Evolutionary conservation across 2,113 vertebrate species (phyloP).

Genomic region (Heptranchias perlo): DNA sequence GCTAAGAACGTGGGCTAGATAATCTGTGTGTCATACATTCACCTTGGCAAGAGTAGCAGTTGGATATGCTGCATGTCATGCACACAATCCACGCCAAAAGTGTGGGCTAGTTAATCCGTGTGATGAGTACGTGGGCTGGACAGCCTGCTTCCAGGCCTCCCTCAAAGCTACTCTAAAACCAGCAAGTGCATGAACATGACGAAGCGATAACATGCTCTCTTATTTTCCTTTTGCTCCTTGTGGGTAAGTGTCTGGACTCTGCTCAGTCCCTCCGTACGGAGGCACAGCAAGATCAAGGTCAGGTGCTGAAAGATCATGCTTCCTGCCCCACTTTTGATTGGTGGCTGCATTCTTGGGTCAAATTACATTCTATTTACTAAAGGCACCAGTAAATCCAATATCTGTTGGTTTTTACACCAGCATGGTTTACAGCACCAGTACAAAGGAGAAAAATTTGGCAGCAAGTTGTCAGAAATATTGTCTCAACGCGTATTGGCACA

Average conservation of each 20-base stretch:
- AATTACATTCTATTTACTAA: background rate
- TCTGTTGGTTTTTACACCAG: background rate
- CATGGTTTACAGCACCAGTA: background rate
- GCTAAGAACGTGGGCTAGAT: background rate
- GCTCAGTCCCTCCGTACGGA: background rate
- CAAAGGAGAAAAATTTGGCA: background rate
- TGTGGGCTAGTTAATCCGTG: background rate
- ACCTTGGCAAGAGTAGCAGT: background rate
- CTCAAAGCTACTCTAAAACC: background rate
- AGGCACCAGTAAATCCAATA: background rate
- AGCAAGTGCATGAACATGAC: background rate
- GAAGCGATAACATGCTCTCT: background rate
- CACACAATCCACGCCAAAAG: background rate
- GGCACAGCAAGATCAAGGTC: background rate
- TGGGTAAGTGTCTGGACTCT: background rate
- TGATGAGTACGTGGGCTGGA: background rate
- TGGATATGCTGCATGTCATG: background rate
- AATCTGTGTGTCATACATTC: background rate
- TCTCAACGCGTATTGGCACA: background rate
- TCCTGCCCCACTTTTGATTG: background rate
- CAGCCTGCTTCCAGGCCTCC: background rate
- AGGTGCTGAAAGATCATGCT: background rate
- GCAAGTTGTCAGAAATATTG: background rate
- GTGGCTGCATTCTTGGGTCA: background rate
- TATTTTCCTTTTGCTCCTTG: background rate